Conservation (phyloP, 2,113 vertebrate genomes). For the Alethe castanea region DNA sequence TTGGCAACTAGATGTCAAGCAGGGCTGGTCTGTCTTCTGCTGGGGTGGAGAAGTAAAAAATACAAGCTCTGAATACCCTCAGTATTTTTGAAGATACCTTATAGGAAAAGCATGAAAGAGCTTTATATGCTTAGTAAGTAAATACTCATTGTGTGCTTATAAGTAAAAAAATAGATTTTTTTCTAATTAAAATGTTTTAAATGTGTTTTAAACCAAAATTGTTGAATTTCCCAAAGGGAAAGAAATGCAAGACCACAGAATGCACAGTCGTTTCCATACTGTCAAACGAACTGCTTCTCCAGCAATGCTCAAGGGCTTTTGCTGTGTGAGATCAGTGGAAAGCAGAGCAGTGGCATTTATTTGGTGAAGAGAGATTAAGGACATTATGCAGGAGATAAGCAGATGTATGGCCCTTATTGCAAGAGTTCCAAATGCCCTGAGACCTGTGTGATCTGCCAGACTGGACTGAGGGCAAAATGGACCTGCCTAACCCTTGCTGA, state of each 20-base stretch:
- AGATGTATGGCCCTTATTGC: fast-evolving
- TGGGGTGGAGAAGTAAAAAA: not conserved
- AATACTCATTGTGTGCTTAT: not conserved
- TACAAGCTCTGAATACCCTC: not conserved
- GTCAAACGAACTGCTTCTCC: not conserved
- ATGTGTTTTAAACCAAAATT: not conserved
- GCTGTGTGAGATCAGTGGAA: not conserved
- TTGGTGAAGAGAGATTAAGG: not conserved
- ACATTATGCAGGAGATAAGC: not conserved
- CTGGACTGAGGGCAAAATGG: not conserved
- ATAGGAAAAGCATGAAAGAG: not conserved
- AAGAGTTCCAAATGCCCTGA: not conserved
- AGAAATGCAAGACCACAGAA: not conserved
- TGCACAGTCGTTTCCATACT: not conserved
- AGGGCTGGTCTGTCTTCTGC: not conserved
- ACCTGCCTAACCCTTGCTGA: not conserved
- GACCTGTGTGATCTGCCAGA: not conserved
- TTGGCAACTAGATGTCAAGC: not conserved
- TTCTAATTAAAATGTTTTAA: not conserved
- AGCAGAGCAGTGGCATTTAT: not conserved
- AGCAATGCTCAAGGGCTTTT: not conserved
- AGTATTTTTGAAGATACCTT: not conserved
- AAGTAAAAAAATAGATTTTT: not conserved
- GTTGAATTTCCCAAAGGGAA: not conserved
- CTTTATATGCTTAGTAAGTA: not conserved